Evolutionary conservation across 1,140 invertebrate genomes (phyloP).

Genomic region (Medauroidea extradentata): DNA sequence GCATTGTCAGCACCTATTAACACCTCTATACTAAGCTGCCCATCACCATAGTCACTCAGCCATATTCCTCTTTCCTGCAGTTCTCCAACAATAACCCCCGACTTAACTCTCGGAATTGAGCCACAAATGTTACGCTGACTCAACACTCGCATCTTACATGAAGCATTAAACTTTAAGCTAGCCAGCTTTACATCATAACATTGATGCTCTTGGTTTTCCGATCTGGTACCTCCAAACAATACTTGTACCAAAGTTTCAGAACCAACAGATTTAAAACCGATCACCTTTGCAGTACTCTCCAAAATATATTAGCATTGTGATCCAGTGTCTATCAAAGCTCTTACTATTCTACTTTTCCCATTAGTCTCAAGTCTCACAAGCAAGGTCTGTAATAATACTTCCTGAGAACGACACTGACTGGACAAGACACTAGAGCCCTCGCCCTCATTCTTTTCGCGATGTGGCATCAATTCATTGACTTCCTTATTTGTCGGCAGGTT

Average conservation of each 20-base stretch:
- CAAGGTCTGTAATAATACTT: conserved; percentile 14
- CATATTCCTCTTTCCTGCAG: conserved; percentile 14
- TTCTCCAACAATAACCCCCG: conserved; percentile 2
- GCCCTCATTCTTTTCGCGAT: background rate
- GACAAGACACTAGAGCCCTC: background rate
- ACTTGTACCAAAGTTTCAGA: background rate
- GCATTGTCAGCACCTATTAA: conserved; percentile 34
- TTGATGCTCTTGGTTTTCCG: conserved; percentile 6
- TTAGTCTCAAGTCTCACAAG: background rate
- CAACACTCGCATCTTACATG: conserved; percentile 3
- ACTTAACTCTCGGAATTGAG: background rate
- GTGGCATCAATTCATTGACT: background rate
- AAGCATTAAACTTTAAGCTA: background rate
- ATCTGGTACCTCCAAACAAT: conserved; percentile 1
- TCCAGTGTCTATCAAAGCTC: conserved; percentile 16
- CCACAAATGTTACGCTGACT: conserved; percentile 7
- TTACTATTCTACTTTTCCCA: background rate
- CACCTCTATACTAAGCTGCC: conserved; percentile 17
- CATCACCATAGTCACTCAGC: conserved; percentile 15
- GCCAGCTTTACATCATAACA: background rate
- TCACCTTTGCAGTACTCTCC: background rate
- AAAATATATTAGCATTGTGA: conserved; percentile 12
- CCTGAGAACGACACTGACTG: background rate
- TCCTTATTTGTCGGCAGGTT: background rate
- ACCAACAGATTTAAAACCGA: background rate